These are phyloP conservation scores for Xenopus laevis DNA, from an alignment of 2,113 vertebrate genomes.

Conservation along the genomic window DNA sequence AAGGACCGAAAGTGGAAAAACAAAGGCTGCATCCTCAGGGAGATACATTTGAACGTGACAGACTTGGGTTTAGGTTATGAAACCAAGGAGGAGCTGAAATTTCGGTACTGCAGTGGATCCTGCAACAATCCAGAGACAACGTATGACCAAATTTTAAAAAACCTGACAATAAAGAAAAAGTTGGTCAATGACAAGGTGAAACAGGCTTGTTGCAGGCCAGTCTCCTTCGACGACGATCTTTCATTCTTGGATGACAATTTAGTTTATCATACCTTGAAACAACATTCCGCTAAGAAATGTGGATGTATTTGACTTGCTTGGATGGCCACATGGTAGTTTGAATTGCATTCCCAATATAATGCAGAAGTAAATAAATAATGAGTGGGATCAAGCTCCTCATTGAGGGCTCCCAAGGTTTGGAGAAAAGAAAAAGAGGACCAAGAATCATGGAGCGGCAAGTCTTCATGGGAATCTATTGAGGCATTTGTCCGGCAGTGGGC, in stretches of 20 bases:
- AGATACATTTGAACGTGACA: conserved; percentile 93
- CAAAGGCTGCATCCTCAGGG: conserved; percentile 85
- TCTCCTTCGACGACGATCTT: conserved; percentile 89
- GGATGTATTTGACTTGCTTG: conserved; percentile 80
- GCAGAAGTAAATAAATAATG: conserved; percentile 48
- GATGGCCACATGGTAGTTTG: conserved; percentile 47
- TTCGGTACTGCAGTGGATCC: conserved; percentile 93
- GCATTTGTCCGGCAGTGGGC: conserved; percentile 21
- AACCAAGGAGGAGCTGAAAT: conserved; percentile 96
- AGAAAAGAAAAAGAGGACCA: conserved; percentile 66
- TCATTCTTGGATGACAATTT: conserved; percentile 93
- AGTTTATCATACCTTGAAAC: conserved; percentile 92
- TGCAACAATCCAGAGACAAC: conserved; percentile 87
- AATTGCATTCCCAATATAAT: conserved; percentile 67
- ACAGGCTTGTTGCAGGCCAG: conserved; percentile 89
- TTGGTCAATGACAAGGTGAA: conserved; percentile 84
- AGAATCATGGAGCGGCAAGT: conserved; percentile 54
- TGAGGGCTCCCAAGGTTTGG: conserved; percentile 53
- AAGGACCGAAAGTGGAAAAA: conserved; percentile 68
- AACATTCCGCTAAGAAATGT: conserved; percentile 95
- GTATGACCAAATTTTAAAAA: conserved; percentile 96
- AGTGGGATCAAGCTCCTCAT: conserved; percentile 70
- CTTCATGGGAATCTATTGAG: conserved; percentile 51
- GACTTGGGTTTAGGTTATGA: conserved; percentile 92
- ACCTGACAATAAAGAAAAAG: conserved; percentile 90